Conservation (phyloP, 2,888 invertebrate species). For the Apamea monoglypha region DNA sequence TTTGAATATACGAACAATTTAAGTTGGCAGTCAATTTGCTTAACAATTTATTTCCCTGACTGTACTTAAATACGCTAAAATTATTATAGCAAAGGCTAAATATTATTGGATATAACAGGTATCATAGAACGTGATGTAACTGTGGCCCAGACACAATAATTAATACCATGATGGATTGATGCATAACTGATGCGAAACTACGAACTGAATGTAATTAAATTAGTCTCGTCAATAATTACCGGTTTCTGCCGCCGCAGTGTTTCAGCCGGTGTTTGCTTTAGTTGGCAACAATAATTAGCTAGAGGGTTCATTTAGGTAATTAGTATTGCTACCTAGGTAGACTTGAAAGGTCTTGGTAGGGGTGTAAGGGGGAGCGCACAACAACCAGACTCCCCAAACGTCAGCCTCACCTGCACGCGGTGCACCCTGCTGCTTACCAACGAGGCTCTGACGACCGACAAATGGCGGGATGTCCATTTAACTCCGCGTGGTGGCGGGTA, state of each 20-base stretch:
- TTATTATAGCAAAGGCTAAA: background rate
- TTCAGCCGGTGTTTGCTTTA: constrained; percentile 12
- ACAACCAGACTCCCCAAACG: too few species aligned
- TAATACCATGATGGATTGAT: constrained; percentile 46
- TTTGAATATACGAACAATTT: background rate
- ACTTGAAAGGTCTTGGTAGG: too few species aligned
- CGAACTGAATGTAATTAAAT: constrained; percentile 49
- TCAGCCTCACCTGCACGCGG: too few species aligned
- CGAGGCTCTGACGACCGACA: too few species aligned
- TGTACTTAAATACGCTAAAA: background rate
- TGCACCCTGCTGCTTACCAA: too few species aligned
- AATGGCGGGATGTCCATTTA: too few species aligned
- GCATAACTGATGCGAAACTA: constrained; percentile 34
- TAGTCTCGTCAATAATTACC: constrained; percentile 50
- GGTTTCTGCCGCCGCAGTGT: constrained; percentile 8
- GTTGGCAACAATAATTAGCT: constrained; percentile 19
- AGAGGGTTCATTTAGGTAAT: constrained; percentile 14
- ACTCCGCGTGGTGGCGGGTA: too few species aligned
- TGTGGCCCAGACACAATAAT: constrained; percentile 23
- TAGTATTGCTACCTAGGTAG: background rate
- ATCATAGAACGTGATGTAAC: background rate
- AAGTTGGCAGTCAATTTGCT: background rate
- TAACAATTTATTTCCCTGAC: background rate
- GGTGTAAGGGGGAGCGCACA: too few species aligned
- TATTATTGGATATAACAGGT: background rate